Percentiles rank a stretch among this genome's conserved stretches.
Evolutionary conservation across 2,797 vertebrate genomes (phyloP).

Genomic region (Carapus acus): DNA sequence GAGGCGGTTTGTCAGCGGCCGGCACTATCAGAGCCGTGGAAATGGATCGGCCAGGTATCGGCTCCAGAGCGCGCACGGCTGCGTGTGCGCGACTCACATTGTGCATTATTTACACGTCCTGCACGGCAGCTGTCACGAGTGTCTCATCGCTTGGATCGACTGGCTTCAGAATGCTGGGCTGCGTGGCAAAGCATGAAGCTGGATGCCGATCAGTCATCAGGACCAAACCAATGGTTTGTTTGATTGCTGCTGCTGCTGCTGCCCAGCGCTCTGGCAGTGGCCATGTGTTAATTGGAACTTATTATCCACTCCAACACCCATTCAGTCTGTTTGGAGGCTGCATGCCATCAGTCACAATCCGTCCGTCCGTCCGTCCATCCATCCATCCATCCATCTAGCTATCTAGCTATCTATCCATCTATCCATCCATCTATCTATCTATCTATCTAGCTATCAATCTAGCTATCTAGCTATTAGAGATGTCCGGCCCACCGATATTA

Average conservation of each 20-base stretch:
- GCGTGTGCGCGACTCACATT: constrained; percentile 49
- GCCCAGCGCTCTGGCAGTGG: constrained; percentile 20
- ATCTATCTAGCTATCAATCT: no score
- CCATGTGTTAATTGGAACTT: constrained; percentile 14
- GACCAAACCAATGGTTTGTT: constrained; percentile 18
- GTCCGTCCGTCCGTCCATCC: no score
- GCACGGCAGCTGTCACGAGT: constrained; percentile 59
- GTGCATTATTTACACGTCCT: constrained; percentile 67
- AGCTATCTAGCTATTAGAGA: no score
- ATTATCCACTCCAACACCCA: constrained; percentile 1
- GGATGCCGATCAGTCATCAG: constrained; percentile 29
- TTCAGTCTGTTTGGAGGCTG: neutral
- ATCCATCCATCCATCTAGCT: no score
- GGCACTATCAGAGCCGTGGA: constrained; percentile 30
- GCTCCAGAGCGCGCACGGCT: constrained; percentile 46
- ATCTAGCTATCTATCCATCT: no score
- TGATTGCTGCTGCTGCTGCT: constrained; percentile 20
- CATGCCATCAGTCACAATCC: neutral
- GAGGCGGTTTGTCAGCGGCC: constrained; percentile 33
- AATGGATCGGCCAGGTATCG: constrained; percentile 50
- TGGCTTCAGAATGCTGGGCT: constrained; percentile 37
- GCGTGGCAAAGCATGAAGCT: constrained; percentile 42
- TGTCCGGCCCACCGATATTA: no score
- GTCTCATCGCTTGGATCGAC: constrained; percentile 56
- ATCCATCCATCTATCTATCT: no score